Percentiles rank a stretch among this genome's conserved stretches.
Evolutionary conservation across 2,113 vertebrate species (phyloP).

Genomic region (Corydoras maculifer): DNA sequence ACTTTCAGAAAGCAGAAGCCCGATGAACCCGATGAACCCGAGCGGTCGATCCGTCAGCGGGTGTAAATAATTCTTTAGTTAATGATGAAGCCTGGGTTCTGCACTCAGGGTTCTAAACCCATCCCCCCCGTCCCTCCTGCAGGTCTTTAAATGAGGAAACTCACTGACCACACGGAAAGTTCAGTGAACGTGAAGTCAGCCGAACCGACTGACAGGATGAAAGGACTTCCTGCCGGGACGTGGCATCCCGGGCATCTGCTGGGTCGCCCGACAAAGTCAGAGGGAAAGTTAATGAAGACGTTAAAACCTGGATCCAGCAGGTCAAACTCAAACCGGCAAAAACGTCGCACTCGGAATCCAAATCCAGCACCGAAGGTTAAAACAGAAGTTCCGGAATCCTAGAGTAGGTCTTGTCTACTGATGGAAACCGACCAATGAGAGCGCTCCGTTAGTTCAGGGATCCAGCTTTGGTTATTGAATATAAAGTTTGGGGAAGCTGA

Average conservation of each 20-base stretch:
- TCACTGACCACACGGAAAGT: background rate
- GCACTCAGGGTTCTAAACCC: background rate
- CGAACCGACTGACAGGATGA: constrained; percentile 8
- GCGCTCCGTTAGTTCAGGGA: too few relatives aligned
- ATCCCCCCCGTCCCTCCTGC: too few relatives aligned
- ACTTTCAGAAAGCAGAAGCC: too few relatives aligned
- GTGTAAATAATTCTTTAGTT: background rate
- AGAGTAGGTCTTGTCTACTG: too few relatives aligned
- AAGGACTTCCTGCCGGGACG: constrained; percentile 9
- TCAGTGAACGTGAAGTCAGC: constrained; percentile 11
- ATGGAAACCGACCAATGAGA: too few relatives aligned
- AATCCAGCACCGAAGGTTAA: too few relatives aligned
- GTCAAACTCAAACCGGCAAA: background rate
- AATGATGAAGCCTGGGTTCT: background rate
- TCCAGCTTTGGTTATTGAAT: too few relatives aligned
- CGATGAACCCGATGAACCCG: too few relatives aligned
- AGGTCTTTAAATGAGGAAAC: background rate
- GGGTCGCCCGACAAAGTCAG: constrained; percentile 16
- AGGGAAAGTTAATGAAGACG: background rate
- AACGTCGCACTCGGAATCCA: too few relatives aligned
- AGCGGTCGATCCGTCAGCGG: too few relatives aligned
- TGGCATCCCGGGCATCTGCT: background rate
- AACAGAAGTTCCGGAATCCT: too few relatives aligned
- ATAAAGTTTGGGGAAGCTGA: too few relatives aligned
- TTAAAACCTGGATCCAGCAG: constrained; percentile 1